Conservation (phyloP, 2,888 invertebrate species). For the Caenorhabditis sulstoni region DNA sequence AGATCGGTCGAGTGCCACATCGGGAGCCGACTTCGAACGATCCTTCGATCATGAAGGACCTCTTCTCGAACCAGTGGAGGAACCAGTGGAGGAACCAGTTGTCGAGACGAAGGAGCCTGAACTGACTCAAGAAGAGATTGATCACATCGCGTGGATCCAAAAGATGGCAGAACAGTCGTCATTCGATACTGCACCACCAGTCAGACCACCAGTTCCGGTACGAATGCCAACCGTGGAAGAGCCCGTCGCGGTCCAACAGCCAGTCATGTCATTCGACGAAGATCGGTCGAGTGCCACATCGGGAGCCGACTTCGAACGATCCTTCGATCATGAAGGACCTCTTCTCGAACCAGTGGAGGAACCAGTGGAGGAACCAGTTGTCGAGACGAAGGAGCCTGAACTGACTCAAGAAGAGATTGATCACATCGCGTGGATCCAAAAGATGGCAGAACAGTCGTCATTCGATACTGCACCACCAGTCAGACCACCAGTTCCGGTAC, state of each 20-base stretch:
- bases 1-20: too few species aligned
- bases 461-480: conserved; percentile 35
- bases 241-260: background rate
- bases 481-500: conserved; percentile 24
- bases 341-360: conserved; percentile 24
- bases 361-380: background rate
- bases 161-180: conserved; percentile 48
- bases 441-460: conserved; percentile 42
- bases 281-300: conserved; percentile 40
- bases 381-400: background rate
- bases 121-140: conserved; percentile 49
- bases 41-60: too few species aligned
- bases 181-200: conserved; percentile 32
- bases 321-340: conserved; percentile 33
- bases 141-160: conserved; percentile 57
- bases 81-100: conserved; percentile 4
- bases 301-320: conserved; percentile 39
- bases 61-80: background rate
- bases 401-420: conserved; percentile 48
- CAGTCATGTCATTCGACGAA: background rate
- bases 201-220: conserved; percentile 10
- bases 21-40: too few species aligned
- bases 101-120: background rate
- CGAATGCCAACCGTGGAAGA: conserved; percentile 1
- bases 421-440: conserved; percentile 56